These are phyloP conservation scores for Corythucha ciliata DNA, from an alignment of 2,888 invertebrate species.

Conservation along the genomic window DNA sequence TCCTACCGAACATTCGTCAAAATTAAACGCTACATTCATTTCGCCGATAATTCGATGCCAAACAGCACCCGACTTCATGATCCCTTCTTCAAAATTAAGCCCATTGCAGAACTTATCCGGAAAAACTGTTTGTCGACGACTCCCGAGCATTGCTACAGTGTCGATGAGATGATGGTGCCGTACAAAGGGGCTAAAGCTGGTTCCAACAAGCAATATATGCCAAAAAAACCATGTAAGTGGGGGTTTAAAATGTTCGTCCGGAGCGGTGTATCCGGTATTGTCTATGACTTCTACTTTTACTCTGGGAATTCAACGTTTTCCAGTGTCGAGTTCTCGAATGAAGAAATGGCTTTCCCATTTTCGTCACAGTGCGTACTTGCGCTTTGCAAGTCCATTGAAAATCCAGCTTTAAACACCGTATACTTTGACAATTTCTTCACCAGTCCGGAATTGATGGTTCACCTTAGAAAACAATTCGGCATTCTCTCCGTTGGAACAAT, in stretches of 20 bases:
- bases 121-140: constrained; percentile 18
- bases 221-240: constrained; percentile 40
- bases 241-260: constrained; percentile 40
- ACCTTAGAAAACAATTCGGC: too few species aligned
- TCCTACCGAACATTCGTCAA: constrained; percentile 5
- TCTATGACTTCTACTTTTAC: constrained; percentile 39
- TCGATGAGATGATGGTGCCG: constrained; percentile 40
- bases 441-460: too few species aligned
- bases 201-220: constrained; percentile 39
- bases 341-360: background rate
- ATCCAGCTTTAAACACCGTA: constrained; percentile 22
- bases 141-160: constrained; percentile 21
- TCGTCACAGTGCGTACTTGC: constrained; percentile 35
- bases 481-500: constrained; percentile 28
- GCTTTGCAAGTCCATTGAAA: constrained; percentile 32
- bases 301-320: constrained; percentile 38
- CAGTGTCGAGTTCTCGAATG: constrained; percentile 32
- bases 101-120: constrained; percentile 7
- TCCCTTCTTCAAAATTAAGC: constrained; percentile 10
- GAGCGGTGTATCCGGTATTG: constrained; percentile 38
- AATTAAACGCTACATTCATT: constrained; percentile 15
- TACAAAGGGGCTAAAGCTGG: constrained; percentile 40
- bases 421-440: too few species aligned
- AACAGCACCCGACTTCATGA: background rate
- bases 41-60: constrained; percentile 11